Evolutionary conservation across 2,797 vertebrate species (phyloP).

Genomic region (Rhinogobio ventralis): DNA sequence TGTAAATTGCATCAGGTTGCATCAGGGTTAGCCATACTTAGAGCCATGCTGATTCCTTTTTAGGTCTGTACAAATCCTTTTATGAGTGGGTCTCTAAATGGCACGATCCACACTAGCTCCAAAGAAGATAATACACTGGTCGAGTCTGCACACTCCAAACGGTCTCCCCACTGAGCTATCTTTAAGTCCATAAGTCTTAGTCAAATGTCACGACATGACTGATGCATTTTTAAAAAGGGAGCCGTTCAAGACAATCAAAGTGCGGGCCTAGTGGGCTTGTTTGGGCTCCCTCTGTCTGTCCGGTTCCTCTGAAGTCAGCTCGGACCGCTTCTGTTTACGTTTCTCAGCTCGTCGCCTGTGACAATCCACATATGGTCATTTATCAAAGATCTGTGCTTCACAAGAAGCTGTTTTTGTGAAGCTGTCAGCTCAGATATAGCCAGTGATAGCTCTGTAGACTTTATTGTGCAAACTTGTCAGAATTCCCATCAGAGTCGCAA

Average conservation of each 20-base stretch:
- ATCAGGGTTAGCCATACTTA: conserved; percentile 68
- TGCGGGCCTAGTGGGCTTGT: conserved; percentile 51
- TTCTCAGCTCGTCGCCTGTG: conserved; percentile 43
- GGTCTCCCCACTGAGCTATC: conserved; percentile 33
- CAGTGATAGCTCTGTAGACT: conserved; percentile 62
- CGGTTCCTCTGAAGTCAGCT: conserved; percentile 52
- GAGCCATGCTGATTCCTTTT: conserved; percentile 63
- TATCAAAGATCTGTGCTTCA: conserved; percentile 61
- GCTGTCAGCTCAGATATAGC: conserved; percentile 59
- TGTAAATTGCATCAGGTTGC: conserved; percentile 77
- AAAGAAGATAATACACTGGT: conserved; percentile 35
- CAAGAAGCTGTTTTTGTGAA: conserved; percentile 58
- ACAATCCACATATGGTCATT: conserved; percentile 63
- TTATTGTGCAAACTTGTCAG: conserved; percentile 72
- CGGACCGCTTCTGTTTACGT: conserved; percentile 54
- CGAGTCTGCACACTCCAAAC: conserved; percentile 46
- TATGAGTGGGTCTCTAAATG: conserved; percentile 42
- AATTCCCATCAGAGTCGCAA: conserved; percentile 79
- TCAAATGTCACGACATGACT: conserved; percentile 57
- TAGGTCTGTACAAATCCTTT: conserved; percentile 54
- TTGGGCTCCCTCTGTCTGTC: conserved; percentile 54
- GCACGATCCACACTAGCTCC: conserved; percentile 15
- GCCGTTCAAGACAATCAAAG: conserved; percentile 47
- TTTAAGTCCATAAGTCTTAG: conserved; percentile 58
- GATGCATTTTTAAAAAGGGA: conserved; percentile 55